A percentile compares a stretch with the other conserved stretches of the same genome.
phyloP scores from a whole-genome alignment of 1,140 invertebrate species.

The Ips typographus region DNA sequence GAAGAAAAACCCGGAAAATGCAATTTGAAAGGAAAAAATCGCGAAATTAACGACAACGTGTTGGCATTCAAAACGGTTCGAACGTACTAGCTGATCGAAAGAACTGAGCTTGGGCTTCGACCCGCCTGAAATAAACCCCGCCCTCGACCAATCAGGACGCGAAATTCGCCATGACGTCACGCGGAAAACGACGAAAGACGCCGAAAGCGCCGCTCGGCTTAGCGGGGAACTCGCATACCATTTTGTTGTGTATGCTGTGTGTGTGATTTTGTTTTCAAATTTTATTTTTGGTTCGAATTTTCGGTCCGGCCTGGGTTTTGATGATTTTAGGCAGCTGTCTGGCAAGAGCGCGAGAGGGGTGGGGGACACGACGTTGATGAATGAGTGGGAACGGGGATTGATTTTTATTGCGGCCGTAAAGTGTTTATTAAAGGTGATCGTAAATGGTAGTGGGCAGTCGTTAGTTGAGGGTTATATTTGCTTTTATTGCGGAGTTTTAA shows the following conservation, averaged over 20 bases:
- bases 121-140: conserved; percentile 49
- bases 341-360: conserved; percentile 10
- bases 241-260: conserved; percentile 47
- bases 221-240: conserved; percentile 46
- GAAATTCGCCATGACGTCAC: conserved; percentile 46
- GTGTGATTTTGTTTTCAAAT: conserved; percentile 39
- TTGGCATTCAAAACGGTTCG: conserved; percentile 41
- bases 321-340: conserved; percentile 16
- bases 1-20: conserved; percentile 36
- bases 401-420: conserved; percentile 34
- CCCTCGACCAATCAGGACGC: conserved; percentile 46
- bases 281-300: conserved; percentile 36
- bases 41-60: conserved; percentile 37
- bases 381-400: conserved; percentile 20
- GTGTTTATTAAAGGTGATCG: conserved; percentile 31
- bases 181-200: conserved; percentile 39
- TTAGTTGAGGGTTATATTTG: conserved; percentile 11
- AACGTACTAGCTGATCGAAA: conserved; percentile 41
- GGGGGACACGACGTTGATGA: conserved; percentile 20
- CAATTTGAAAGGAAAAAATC: conserved; percentile 33
- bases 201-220: conserved; percentile 34
- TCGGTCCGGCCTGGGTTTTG: conserved; percentile 15
- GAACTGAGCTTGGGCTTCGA: conserved; percentile 38
- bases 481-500: conserved; percentile 20
- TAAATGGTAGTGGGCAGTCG: conserved; percentile 10